Evolutionary conservation across 2,888 invertebrate species (phyloP), one percentile per base, ranked within the genome.

Genomic region (Ditula angustiorana): DNA sequence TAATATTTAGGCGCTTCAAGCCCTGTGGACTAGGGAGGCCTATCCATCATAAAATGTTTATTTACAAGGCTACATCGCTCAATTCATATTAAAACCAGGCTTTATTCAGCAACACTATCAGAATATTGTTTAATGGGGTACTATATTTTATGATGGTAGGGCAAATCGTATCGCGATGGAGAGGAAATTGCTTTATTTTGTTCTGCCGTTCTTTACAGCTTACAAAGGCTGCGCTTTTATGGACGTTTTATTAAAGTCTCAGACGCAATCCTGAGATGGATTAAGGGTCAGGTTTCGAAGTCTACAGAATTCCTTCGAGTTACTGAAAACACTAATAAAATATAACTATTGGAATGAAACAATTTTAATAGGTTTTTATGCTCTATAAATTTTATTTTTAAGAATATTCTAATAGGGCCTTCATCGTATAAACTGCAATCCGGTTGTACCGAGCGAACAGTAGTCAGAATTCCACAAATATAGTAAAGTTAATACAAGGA

Each of bases 161-260:
- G 44, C 46, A 46, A 52, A 63, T 57, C 24, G 63, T 52, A 63
- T 63, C 63, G 59, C 59, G 59, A 57, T 53, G 33, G n/a, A 50
- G 30, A 46, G 59, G 46, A 56, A 64, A 64, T 64, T 64, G 64
- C 64, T 64, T 64, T 64, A 64, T 64, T 64, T 50, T 50, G 41
- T 33, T 44, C 52, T 21, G 35, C 5, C 35, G 55, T 56, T 35
- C 44, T 57, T 57, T 64, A 64, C 35, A 35, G 35, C 35, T 56
- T 11, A 13, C 44, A 60, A 60, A 59, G 37, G 64, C 35, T 50
- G 16, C 30, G 56, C 35, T 26, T 61, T 62, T 63, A 63, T 63
- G 24, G 21, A 13, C 33, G 23, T 63, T 62, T 41, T 41, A 61
- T 61, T 33, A 49, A 56, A 44, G 44, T 37, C 53, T 23, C 33